A percentile compares a stretch with the other conserved stretches of the same genome.
Evolutionary conservation across 2,888 invertebrate genomes (phyloP).

Genomic region (Nephrotoma appendiculata): DNA sequence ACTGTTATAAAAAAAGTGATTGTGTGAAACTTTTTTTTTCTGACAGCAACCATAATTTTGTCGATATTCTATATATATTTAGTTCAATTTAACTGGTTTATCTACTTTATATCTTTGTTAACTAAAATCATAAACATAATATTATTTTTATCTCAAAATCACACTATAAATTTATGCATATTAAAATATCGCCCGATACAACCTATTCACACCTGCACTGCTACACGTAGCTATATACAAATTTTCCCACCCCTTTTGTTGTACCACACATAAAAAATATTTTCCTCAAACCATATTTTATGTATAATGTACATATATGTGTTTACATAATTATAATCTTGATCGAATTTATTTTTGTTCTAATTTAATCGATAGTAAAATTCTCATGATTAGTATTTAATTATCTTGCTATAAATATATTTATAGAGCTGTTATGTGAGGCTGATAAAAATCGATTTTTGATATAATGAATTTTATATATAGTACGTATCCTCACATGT

Average conservation of each 20-base stretch:
- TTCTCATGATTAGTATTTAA: background rate
- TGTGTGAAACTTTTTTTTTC: too few species aligned
- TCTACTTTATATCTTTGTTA: background rate
- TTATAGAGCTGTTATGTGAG: background rate
- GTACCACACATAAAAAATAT: background rate
- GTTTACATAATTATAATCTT: background rate
- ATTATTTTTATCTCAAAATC: background rate
- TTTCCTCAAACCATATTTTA: too few species aligned
- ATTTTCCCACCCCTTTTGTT: background rate
- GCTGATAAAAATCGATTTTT: background rate
- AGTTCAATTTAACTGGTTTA: background rate
- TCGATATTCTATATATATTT: too few species aligned
- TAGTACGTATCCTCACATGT: too few species aligned
- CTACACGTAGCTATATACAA: background rate
- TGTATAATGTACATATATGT: too few species aligned
- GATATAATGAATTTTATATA: background rate
- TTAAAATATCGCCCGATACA: background rate
- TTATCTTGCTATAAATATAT: background rate
- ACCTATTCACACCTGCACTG: background rate
- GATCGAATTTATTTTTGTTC: background rate
- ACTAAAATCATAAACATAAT: background rate
- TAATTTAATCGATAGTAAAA: background rate
- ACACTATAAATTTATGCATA: background rate
- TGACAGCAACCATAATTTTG: too few species aligned
- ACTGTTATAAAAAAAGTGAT: too few species aligned